Conservation (phyloP, 2,888 invertebrate species). For the Rhagonycha fulva region DNA sequence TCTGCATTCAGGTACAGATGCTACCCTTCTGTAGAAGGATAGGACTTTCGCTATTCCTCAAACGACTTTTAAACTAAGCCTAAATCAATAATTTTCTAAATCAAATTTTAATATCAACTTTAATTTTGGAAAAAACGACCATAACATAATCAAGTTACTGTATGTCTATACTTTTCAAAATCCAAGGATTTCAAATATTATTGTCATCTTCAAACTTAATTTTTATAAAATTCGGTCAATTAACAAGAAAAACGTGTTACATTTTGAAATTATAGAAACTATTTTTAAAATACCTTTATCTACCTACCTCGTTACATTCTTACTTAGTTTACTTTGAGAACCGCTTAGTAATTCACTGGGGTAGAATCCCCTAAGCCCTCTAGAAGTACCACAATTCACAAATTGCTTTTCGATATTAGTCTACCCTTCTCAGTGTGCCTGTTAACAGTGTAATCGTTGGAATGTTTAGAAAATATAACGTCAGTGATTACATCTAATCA, state of each 20-base stretch:
- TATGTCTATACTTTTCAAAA: too few relatives aligned
- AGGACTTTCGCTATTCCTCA: slow-evolving; percentile 9
- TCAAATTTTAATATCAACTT: slow-evolving; percentile 7
- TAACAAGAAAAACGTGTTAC: neutral
- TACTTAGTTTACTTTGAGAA: slow-evolving; percentile 23
- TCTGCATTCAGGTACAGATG: slow-evolving; percentile 42
- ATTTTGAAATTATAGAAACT: neutral
- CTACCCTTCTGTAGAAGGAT: slow-evolving; percentile 27
- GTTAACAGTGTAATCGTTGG: slow-evolving; percentile 32
- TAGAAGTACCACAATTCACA: slow-evolving; percentile 53
- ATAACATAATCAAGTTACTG: neutral
- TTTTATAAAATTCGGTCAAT: too few relatives aligned
- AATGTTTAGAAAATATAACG: slow-evolving; percentile 31
- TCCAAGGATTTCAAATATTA: too few relatives aligned
- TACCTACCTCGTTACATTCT: slow-evolving; percentile 20
- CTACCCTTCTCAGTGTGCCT: slow-evolving; percentile 36
- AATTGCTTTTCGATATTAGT: slow-evolving; percentile 54
- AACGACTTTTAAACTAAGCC: slow-evolving; percentile 12
- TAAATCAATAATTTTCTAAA: slow-evolving; percentile 14
- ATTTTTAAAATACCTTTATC: slow-evolving; percentile 4
- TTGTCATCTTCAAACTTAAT: too few relatives aligned
- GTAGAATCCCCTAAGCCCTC: slow-evolving; percentile 45
- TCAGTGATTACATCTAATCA: slow-evolving; percentile 33
- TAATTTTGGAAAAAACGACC: neutral
- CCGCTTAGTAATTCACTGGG: slow-evolving; percentile 41